phyloP scores from a whole-genome alignment of 1,140 invertebrate species.

The Lanistes nyassanus region DNA sequence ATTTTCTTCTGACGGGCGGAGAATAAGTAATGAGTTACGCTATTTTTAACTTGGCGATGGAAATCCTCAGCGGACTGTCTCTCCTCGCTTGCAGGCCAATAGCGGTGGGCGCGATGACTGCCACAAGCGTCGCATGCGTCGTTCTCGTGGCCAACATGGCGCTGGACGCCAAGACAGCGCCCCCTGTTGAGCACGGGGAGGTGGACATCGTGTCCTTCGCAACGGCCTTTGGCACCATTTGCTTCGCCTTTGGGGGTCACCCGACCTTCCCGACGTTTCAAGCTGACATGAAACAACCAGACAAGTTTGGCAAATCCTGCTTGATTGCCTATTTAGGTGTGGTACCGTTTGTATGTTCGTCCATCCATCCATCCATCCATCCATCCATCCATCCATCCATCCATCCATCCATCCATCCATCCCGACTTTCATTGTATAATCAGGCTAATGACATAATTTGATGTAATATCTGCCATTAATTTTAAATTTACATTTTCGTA shows the following conservation, averaged over 20 bases:
- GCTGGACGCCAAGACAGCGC: slow-evolving; percentile 24
- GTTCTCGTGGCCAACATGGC: slow-evolving; percentile 46
- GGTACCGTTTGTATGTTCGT: background rate
- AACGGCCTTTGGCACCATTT: slow-evolving; percentile 66
- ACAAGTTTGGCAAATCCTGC: slow-evolving; percentile 64
- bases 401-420: background rate
- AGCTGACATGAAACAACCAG: slow-evolving; percentile 67
- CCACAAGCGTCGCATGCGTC: slow-evolving; percentile 56
- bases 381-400: background rate
- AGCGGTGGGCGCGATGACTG: slow-evolving; percentile 56
- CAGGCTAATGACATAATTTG: no score
- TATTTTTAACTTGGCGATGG: no score
- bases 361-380: slow-evolving; percentile 1
- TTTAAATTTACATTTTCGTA: no score
- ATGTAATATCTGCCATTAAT: no score
- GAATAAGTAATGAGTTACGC: no score
- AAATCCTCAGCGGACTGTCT: no score
- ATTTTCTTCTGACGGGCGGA: no score
- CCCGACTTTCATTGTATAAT: background rate
- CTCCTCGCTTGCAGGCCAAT: slow-evolving; percentile 51
- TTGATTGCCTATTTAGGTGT: slow-evolving; percentile 63
- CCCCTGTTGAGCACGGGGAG: slow-evolving; percentile 30
- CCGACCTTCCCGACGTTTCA: slow-evolving; percentile 69
- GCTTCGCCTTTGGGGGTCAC: slow-evolving; percentile 68
- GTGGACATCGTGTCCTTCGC: slow-evolving; percentile 56